Conservation (phyloP, 2,888 invertebrate species). For the Notodonta dromedarius region DNA sequence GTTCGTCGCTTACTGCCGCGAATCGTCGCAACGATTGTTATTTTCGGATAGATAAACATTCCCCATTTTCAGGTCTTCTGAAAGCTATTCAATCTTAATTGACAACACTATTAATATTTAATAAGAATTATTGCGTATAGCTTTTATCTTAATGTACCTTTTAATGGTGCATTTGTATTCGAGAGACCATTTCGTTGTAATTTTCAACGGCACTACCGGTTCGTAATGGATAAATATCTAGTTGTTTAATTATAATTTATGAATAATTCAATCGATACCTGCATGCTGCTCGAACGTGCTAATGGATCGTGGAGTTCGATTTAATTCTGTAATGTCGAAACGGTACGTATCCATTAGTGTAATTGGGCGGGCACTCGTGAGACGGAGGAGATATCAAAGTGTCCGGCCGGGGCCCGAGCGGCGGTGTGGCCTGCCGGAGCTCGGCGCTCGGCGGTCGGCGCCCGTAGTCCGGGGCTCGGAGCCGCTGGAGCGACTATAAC, state of each 20-base stretch:
- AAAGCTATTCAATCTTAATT: conserved; percentile 73
- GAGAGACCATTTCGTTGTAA: conserved; percentile 74
- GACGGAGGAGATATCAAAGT: conserved; percentile 49
- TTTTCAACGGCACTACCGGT: conserved; percentile 66
- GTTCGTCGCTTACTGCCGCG: conserved; percentile 80
- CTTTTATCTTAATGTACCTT: conserved; percentile 81
- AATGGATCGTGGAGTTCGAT: conserved; percentile 53
- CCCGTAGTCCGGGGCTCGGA: conserved; percentile 6
- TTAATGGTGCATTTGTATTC: conserved; percentile 77
- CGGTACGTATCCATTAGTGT: conserved; percentile 55
- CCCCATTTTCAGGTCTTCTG: conserved; percentile 74
- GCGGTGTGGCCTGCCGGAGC: conserved; percentile 10
- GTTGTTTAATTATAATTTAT: conserved; percentile 70
- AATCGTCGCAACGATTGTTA: conserved; percentile 73
- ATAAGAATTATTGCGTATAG: conserved; percentile 76
- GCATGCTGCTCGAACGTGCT: conserved; percentile 43
- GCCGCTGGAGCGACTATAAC: conserved; percentile 67
- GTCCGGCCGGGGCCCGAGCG: conserved; percentile 23
- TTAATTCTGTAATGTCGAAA: conserved; percentile 54
- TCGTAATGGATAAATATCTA: conserved; percentile 77
- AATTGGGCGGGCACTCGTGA: conserved; percentile 46
- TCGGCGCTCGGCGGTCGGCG: conserved; percentile 1
- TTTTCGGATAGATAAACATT: conserved; percentile 80
- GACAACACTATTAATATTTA: conserved; percentile 80
- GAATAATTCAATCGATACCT: conserved; percentile 60